These are phyloP conservation scores for Machimus atricapillus DNA, from an alignment of 2,888 invertebrate species.

Conservation along the genomic window DNA sequence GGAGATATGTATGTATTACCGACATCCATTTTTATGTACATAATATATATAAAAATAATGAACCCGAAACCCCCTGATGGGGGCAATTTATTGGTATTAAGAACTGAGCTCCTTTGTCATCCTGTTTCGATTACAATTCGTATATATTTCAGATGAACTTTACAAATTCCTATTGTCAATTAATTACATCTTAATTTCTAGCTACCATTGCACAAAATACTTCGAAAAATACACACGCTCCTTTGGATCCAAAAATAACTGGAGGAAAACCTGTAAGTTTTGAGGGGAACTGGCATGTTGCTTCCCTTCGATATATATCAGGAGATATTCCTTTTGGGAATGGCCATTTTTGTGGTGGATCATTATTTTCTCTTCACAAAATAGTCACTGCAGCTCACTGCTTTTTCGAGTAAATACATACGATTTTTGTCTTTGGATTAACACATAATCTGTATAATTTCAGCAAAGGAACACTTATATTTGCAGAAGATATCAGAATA, in stretches of 20 bases:
- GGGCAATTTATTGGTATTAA: no score
- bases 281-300: background rate
- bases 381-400: background rate
- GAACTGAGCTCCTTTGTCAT: no score
- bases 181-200: background rate
- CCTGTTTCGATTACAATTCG: no score
- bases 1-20: no score
- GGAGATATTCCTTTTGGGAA: background rate
- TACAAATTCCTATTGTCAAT: background rate
- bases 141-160: no score
- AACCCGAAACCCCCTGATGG: no score
- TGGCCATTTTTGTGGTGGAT: background rate
- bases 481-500: background rate
- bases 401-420: background rate
- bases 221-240: background rate
- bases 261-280: background rate
- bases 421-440: background rate
- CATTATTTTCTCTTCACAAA: background rate
- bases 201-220: background rate
- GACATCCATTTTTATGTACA: no score
- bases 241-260: background rate
- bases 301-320: background rate
- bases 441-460: background rate
- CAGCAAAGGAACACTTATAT: background rate
- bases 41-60: no score